phyloP scores from a whole-genome alignment of 1,140 invertebrate genomes.

The Bursaphelenchus mucronatus region DNA sequence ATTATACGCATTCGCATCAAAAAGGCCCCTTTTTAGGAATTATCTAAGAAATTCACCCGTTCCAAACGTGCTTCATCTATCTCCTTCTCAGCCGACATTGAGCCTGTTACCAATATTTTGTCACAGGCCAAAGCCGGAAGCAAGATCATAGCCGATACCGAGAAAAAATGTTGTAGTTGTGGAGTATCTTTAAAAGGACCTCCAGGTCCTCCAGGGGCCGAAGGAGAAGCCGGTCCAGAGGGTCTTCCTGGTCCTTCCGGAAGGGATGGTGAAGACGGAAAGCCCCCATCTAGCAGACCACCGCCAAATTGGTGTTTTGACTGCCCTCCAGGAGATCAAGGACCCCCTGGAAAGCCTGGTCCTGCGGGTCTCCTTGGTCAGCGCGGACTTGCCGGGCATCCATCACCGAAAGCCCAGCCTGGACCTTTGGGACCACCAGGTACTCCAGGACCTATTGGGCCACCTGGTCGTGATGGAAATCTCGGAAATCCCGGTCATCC shows the following conservation, averaged over 20 bases:
- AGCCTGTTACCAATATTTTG: no score
- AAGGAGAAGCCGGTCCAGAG: constrained; percentile 8
- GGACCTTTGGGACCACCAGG: background rate
- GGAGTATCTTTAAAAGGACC: background rate
- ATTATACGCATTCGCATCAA: no score
- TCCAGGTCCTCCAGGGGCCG: constrained; percentile 12
- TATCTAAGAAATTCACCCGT: no score
- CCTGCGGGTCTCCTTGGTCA: constrained; percentile 1
- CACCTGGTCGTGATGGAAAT: background rate
- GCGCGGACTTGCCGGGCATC: constrained; percentile 1
- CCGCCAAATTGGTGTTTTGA: constrained; percentile 15
- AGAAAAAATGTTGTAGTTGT: constrained; percentile 6
- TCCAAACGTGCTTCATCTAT: no score
- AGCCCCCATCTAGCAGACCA: background rate
- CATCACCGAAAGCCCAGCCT: background rate
- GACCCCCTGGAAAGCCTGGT: constrained; percentile 1
- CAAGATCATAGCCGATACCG: no score
- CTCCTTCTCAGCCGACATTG: no score
- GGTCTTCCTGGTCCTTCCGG: constrained; percentile 5
- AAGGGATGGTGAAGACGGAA: constrained; percentile 1
- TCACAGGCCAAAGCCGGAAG: no score
- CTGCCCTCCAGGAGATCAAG: constrained; percentile 6
- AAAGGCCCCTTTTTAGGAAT: no score
- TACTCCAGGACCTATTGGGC: background rate
- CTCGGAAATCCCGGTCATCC: constrained; percentile 1